These are phyloP conservation scores for Heliconius eleuchia DNA, from an alignment of 1,140 invertebrate genomes.

Conservation along the genomic window DNA sequence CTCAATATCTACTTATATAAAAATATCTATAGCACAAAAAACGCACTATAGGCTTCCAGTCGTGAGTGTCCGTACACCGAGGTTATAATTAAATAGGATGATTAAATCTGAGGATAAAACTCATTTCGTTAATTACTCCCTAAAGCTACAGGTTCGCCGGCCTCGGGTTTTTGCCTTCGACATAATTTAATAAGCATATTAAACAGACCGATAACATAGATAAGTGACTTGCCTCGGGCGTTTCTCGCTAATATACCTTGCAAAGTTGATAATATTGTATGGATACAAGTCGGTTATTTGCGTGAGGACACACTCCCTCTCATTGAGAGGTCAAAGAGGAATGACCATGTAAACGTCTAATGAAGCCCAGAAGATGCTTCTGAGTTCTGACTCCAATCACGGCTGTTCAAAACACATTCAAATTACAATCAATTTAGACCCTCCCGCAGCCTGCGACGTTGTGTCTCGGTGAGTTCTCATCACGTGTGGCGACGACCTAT, in stretches of 20 bases:
- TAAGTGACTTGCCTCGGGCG: constrained; percentile 62
- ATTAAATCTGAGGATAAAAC: constrained; percentile 74
- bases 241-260: constrained; percentile 60
- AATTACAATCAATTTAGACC: constrained; percentile 78
- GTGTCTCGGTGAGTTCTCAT: constrained; percentile 59
- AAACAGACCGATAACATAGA: constrained; percentile 71
- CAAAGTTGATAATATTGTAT: constrained; percentile 54
- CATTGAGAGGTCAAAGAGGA: constrained; percentile 72
- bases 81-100: constrained; percentile 68
- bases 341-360: constrained; percentile 75
- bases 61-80: constrained; percentile 42
- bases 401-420: constrained; percentile 68
- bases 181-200: constrained; percentile 79
- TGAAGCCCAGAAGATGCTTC: constrained; percentile 69
- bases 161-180: constrained; percentile 71
- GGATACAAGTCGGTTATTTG: constrained; percentile 10
- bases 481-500: constrained; percentile 64
- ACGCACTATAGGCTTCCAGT: constrained; percentile 16
- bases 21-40: background rate
- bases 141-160: constrained; percentile 72
- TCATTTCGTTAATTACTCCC: constrained; percentile 79
- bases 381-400: constrained; percentile 72
- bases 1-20: constrained; percentile 24
- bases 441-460: constrained; percentile 61
- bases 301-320: constrained; percentile 47